Evolutionary conservation across 2,113 vertebrate species (phyloP).

Genomic region (Grantiella picta): DNA sequence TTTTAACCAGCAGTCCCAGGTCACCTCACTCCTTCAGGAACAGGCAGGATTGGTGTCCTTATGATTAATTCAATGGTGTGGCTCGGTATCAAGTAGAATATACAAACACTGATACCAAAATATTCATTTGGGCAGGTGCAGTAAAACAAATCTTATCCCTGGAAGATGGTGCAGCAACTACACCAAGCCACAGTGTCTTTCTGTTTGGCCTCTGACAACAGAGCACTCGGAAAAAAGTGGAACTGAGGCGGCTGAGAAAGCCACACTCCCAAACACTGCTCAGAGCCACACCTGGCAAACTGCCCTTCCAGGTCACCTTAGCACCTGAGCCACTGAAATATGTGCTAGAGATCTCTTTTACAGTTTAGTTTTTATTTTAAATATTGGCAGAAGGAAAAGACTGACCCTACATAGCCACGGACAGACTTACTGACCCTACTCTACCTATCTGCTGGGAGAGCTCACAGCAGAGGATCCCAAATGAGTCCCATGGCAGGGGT

Average conservation of each 20-base stretch:
- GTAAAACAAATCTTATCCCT: background rate
- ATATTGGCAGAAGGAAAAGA: background rate
- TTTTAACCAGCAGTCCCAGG: background rate
- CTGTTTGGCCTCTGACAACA: background rate
- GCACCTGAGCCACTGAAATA: background rate
- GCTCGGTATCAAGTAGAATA: background rate
- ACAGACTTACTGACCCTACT: background rate
- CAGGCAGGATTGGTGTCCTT: background rate
- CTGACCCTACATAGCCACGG: too few relatives aligned
- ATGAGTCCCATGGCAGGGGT: background rate
- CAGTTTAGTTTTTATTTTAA: background rate
- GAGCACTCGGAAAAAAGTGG: fast-evolving
- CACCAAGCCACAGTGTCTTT: background rate
- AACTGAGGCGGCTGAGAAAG: background rate
- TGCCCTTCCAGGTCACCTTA: background rate
- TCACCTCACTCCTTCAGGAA: fast-evolving
- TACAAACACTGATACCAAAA: background rate
- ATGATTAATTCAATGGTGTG: background rate
- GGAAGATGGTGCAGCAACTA: background rate
- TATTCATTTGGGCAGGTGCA: background rate
- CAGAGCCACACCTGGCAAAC: background rate
- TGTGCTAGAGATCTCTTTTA: fast-evolving
- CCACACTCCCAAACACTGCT: fast-evolving
- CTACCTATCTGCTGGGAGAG: background rate
- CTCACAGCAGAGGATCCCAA: background rate